These are phyloP conservation scores for Tricholaema leucomelas DNA, from an alignment of 2,113 vertebrate genomes.

Conservation along the genomic window DNA sequence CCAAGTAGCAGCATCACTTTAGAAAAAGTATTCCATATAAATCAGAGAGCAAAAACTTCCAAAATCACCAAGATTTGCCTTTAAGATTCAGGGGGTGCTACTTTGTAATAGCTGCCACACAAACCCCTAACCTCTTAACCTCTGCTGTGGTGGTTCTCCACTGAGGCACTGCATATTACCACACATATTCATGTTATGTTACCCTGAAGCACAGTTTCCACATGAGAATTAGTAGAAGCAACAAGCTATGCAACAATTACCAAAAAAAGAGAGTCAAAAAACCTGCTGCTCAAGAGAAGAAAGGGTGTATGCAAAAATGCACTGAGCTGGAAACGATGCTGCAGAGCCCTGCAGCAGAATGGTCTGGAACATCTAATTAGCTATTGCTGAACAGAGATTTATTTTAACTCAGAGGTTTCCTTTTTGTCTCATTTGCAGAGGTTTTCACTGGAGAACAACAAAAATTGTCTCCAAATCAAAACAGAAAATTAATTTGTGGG, in stretches of 20 bases:
- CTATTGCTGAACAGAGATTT: background rate
- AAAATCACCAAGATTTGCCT: background rate
- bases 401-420: slow-evolving; percentile 12
- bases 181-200: background rate
- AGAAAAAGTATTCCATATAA: background rate
- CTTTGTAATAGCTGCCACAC: background rate
- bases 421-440: background rate
- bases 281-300: background rate
- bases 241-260: background rate
- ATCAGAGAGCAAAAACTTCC: background rate
- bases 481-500: background rate
- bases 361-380: slow-evolving; percentile 46
- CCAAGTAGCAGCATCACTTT: background rate
- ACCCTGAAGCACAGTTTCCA: background rate
- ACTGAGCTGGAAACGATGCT: background rate
- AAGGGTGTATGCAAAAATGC: slow-evolving; percentile 24
- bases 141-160: background rate
- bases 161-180: background rate
- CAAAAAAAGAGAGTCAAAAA: slow-evolving; percentile 12
- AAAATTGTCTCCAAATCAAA: background rate
- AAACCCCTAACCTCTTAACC: background rate
- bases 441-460: background rate
- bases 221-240: background rate
- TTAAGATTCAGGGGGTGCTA: background rate
- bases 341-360: slow-evolving; percentile 37